Evolutionary conservation across 1,140 invertebrate species (phyloP), one percentile per base, ranked within the genome.

Genomic region (Heliconius melpomene): DNA sequence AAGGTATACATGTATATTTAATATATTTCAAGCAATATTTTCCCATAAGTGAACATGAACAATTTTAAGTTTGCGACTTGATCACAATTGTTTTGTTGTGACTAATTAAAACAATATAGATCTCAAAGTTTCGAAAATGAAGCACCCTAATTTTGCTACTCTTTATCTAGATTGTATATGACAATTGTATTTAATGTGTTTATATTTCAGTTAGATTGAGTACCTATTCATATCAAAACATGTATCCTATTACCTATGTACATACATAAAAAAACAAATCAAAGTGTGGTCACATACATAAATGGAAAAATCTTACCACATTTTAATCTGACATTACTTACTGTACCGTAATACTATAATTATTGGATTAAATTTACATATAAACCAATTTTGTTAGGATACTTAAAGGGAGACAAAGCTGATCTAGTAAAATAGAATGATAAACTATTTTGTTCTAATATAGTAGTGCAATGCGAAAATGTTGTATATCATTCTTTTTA

Each of bases 71-170:
- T 66, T 26, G 26, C 60, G 60, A 66, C 60, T 66, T 66, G 23
- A 29, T 66, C 60, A 66, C 60, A 26, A 66, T 66, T 66, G 60
- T 29, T 66, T 66, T 66, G 60, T 66, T 66, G 60, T 29, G 60
- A 66, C 60, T 66, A 66, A 66, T 29, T 66, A 66, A 29, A 26
- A 66, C 60, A 23, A 23, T 23, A n/a, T 16, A 66, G 60, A 26
- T 29, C 9, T 6, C 26, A 66, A 66, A 66, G 60, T 26, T 66
- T 66, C 26, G 60, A 66, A 16, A 7, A 26, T 29, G 5, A 57
- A 57, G n/a, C n/a, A 57, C n/a, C 54, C n/a, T 20, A n/a, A 57
- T 57, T 57, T 23, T 54, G 18, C 20, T n/a, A n/a, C 52, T n/a
- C 29, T 29, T 11, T 26, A 29, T 26, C 29, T 29, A 29, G 9